Evolutionary conservation across 2,888 invertebrate genomes (phyloP).

Genomic region (Tricholauxania praeusta): DNA sequence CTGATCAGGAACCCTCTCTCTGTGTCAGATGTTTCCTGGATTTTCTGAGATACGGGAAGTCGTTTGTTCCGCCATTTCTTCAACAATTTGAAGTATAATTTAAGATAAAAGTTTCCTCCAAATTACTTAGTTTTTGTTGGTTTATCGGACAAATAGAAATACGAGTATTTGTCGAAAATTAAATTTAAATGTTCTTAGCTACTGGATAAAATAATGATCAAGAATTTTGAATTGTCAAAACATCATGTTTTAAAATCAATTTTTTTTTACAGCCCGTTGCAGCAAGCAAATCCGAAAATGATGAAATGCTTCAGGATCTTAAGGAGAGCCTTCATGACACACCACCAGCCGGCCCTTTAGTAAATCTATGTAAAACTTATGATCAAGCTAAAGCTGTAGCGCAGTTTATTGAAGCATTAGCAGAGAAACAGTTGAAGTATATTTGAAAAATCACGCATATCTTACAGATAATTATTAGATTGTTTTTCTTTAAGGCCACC

Average conservation of each 20-base stretch:
- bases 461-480: neutral
- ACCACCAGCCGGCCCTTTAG: constrained; percentile 90
- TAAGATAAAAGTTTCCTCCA: no score
- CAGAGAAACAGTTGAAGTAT: constrained; percentile 83
- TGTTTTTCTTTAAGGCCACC: constrained; percentile 75
- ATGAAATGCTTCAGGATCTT: constrained; percentile 77
- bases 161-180: no score
- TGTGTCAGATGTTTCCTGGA: no score
- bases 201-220: neutral
- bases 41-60: no score
- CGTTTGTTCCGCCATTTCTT: no score
- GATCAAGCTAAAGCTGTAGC: constrained; percentile 95
- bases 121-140: no score
- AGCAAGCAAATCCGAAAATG: constrained; percentile 67
- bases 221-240: constrained; percentile 46
- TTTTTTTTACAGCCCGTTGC: constrained; percentile 51
- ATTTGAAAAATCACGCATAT: constrained; percentile 3
- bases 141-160: no score
- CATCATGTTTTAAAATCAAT: constrained; percentile 45
- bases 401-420: constrained; percentile 94
- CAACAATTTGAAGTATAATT: no score
- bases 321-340: constrained; percentile 89
- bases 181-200: no score
- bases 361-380: constrained; percentile 90
- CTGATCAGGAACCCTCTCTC: no score